Evolutionary conservation across 2,888 invertebrate genomes (phyloP).

Genomic region (Biston stratarius): DNA sequence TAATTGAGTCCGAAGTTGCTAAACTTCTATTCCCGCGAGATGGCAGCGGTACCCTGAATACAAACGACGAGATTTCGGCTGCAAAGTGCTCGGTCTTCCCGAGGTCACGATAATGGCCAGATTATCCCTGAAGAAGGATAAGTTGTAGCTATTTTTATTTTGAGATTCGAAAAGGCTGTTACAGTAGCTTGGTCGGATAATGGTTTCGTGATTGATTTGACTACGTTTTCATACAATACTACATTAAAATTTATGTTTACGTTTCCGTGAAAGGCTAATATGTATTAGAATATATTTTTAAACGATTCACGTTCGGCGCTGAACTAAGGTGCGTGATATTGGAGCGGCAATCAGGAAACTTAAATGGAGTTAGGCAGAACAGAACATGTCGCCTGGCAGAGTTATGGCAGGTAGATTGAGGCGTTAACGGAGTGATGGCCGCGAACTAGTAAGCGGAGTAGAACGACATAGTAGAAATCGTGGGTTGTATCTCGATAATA

Average conservation of each 20-base stretch:
- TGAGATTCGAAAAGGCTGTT: slow-evolving; percentile 12
- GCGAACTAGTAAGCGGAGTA: no score
- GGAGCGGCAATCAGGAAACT: not conserved
- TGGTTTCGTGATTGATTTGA: slow-evolving; percentile 15
- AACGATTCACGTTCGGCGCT: no score
- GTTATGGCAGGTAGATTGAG: no score
- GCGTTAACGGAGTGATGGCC: no score
- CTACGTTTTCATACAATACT: not conserved
- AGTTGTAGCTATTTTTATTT: slow-evolving; percentile 25
- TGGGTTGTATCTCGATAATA: no score
- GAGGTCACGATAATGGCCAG: slow-evolving; percentile 49
- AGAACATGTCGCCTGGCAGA: no score
- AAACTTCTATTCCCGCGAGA: slow-evolving; percentile 66
- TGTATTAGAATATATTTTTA: no score
- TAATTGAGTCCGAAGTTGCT: slow-evolving; percentile 78
- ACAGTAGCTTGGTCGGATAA: not conserved
- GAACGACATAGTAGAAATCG: no score
- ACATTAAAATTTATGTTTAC: no score
- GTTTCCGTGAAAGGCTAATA: no score
- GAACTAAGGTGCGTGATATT: not conserved
- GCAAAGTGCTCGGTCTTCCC: slow-evolving; percentile 41
- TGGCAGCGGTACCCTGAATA: slow-evolving; percentile 25
- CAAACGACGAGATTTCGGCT: slow-evolving; percentile 35
- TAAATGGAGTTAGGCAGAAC: no score
- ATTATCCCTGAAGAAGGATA: slow-evolving; percentile 24